These are phyloP conservation scores for Pristionchus mayeri DNA, from an alignment of 2,888 invertebrate species.

Conservation along the genomic window DNA sequence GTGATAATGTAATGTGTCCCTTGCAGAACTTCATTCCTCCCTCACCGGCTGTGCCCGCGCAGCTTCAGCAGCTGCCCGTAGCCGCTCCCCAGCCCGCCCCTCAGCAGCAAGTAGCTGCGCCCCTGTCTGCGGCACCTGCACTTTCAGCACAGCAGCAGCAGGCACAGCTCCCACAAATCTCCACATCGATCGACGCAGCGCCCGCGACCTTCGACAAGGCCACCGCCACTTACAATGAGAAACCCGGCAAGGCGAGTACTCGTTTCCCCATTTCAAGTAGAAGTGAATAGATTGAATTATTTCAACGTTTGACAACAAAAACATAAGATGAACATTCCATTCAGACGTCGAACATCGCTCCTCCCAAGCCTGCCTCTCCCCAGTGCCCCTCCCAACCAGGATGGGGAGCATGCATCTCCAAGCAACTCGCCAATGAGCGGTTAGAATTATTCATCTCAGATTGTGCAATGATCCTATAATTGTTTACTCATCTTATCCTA, in stretches of 20 bases:
- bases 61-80: conserved; percentile 13
- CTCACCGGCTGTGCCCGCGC: neutral
- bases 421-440: conserved; percentile 69
- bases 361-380: conserved; percentile 40
- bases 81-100: neutral
- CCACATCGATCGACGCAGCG: conserved; percentile 32
- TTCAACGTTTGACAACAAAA: neutral
- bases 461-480: no score
- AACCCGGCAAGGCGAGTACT: neutral
- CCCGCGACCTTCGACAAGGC: conserved; percentile 43
- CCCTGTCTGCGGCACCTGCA: neutral
- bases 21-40: conserved; percentile 43
- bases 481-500: neutral
- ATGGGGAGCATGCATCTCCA: conserved; percentile 75
- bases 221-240: conserved; percentile 16
- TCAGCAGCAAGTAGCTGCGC: neutral
- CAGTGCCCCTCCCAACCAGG: conserved; percentile 74
- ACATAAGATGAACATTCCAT: neutral
- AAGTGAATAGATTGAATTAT: neutral
- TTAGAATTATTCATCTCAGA: neutral
- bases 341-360: neutral
- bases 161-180: conserved; percentile 33
- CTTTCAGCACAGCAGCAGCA: neutral
- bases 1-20: neutral
- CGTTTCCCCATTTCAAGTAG: neutral